Evolutionary conservation across 2,797 vertebrate species (phyloP), one percentile per base, ranked within the genome.

Genomic region (Bovichtus diacanthus): DNA sequence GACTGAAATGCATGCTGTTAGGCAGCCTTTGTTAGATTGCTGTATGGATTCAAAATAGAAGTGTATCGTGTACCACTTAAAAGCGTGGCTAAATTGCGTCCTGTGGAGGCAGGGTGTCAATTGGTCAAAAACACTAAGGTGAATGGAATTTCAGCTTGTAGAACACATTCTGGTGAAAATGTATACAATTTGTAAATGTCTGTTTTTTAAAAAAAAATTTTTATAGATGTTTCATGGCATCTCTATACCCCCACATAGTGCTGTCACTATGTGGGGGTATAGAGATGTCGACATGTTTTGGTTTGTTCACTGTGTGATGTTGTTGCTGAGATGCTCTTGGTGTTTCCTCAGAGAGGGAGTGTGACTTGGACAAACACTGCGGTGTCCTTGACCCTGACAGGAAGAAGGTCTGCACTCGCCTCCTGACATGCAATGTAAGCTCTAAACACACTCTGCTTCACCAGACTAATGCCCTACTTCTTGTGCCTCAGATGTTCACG

Each of bases 341-440:
- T 91, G 66, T 90, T 70, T 86, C 82, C 67, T 51, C 91, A 98
- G 97, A 96, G 82, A 96, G 97, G 92, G 96, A 97, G 91, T 97
- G 96, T 46, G 96, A 98, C 91, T 92, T 97, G 92, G 97, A 98
- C 91, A 95, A 96, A 87, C 97, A 98, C 92, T 98, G 97, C 21
- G 97, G 97, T 3, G 97, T 98, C 64, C 89, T 98, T 55, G 97
- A 98, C 91, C 96, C 96, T 0, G 97, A 98, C 88, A 96, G 96
- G 92, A 96, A 97, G 93, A 97, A 97, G 90, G 95, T 97, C 87
- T 98, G 97, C 90, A 98, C 97, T 31, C 96, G 97, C 59, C 92
- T 98, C 82, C 92, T 98, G 72, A 98, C 97, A 70, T 98, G 97
- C 96, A 98, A 98, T 93, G 97, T 98, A 92, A 94, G 93, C 43